These are phyloP conservation scores for Tauraco hartlaubi DNA, from an alignment of 2,797 vertebrate species.

Conservation along the genomic window DNA sequence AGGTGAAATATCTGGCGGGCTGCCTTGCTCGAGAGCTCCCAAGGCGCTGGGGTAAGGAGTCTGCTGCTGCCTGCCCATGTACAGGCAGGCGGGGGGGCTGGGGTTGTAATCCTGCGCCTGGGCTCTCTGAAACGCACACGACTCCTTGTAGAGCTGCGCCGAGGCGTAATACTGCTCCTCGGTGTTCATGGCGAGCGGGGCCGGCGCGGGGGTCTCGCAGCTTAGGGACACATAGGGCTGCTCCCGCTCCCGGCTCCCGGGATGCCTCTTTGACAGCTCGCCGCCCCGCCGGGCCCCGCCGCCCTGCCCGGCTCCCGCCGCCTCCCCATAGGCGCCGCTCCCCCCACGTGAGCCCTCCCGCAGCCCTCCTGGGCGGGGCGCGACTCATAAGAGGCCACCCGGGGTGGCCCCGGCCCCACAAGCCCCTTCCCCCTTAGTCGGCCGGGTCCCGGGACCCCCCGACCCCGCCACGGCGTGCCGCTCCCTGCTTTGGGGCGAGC, in stretches of 20 bases:
- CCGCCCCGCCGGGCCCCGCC: constrained; percentile 55
- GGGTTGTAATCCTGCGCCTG: constrained; percentile 87
- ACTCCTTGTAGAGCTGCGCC: constrained; percentile 92
- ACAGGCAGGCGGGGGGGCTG: constrained; percentile 94
- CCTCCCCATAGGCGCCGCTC: constrained; percentile 62
- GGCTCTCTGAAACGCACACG: constrained; percentile 91
- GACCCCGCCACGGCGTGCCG: accelerated
- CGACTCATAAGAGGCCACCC: constrained; percentile 37
- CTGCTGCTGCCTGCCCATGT: constrained; percentile 91
- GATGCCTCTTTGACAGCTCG: constrained; percentile 80
- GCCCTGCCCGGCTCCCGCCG: constrained; percentile 42
- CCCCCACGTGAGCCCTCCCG: constrained; percentile 66
- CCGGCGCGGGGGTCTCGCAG: background rate
- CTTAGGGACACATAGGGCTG: constrained; percentile 28
- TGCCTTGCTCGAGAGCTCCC: constrained; percentile 87
- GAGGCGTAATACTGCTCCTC: constrained; percentile 91
- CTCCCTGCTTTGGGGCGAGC: background rate
- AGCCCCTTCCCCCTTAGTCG: too few species aligned
- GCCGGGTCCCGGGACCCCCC: too few species aligned
- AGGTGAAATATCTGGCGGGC: constrained; percentile 88
- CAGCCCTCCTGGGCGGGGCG: constrained; percentile 34
- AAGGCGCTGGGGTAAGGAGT: constrained; percentile 85
- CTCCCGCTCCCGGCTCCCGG: constrained; percentile 1
- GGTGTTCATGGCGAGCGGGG: constrained; percentile 88
- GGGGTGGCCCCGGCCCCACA: background rate